Base-by-base conservation (phyloP, 1,140 invertebrate species). In the Hormaphis cornu region DNA sequence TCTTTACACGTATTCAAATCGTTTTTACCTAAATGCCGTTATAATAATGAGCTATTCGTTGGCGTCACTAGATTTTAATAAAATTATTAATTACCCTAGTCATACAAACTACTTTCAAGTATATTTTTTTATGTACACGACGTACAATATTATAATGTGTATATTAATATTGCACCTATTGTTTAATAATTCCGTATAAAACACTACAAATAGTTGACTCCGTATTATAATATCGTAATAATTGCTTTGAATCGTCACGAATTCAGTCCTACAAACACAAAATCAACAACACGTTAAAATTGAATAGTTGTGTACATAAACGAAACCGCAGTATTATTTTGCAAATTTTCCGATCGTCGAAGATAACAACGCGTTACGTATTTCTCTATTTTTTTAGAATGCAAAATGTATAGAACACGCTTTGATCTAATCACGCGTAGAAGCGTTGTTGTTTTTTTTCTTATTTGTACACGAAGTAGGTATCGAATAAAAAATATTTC, bases 211-310 rank as follows among this genome's bases (percentile, higher is more conserved):
- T 66, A 63, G 44, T 48, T 40, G 44, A 66, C 7, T 48, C 50
- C 26, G 2, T 30, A 18, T 37, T 54, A 33, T 54, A 30, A 40
- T 42, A 40, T 24, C 16, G 22, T 24, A 24, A 28, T 12, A 61
- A 61, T 61, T 44, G 42, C 26, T 61, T 61, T 30, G n/a, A 46
- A 46, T 61, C 24, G 9, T 61, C 16, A 28, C 28, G 46, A 46
- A 44, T 61, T 61, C 54, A 58, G 54, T 58, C 33, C 54, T 58
- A n/a, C n/a, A n/a, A n/a, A n/a, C n/a, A n/a, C n/a, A 58, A 58
- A 3, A 37, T 58, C 24, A 56, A 37, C 9, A 22, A 37, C 35
- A 37, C 12, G 4, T 61, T 42, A 28, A 14, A 18, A 42, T 7
- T 44, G 24, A 26, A 42, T 42, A 42, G 26, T 37, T 40, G 16